These are phyloP conservation scores for Piezodorus guildinii DNA, from an alignment of 1,140 invertebrate genomes.

Conservation along the genomic window DNA sequence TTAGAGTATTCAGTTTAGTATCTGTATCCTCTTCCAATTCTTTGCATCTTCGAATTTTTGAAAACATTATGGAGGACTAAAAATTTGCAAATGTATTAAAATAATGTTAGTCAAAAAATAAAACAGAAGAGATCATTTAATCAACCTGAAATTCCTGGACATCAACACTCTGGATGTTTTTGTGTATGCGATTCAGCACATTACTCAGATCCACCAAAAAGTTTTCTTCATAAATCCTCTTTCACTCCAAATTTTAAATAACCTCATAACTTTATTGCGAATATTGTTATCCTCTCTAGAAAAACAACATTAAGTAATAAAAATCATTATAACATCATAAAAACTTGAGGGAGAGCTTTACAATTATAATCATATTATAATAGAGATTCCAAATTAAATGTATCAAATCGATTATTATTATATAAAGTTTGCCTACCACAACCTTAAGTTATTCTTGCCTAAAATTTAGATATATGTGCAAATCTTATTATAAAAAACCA, in stretches of 20 bases:
- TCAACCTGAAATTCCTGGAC: conserved; percentile 47
- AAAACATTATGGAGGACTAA: conserved; percentile 47
- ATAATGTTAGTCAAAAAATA: not conserved
- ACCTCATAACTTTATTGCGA: conserved; percentile 67
- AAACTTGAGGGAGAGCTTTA: too few species aligned
- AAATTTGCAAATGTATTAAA: conserved; percentile 27
- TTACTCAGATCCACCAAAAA: conserved; percentile 74
- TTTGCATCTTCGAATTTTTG: conserved; percentile 52
- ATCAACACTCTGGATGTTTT: conserved; percentile 36
- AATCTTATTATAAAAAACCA: too few species aligned
- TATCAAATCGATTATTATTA: too few species aligned
- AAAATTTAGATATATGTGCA: too few species aligned
- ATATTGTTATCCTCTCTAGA: conserved; percentile 61
- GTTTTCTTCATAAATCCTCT: conserved; percentile 72
- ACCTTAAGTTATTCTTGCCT: too few species aligned
- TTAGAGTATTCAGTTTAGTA: conserved; percentile 48
- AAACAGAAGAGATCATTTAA: too few species aligned
- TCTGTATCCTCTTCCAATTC: conserved; percentile 53
- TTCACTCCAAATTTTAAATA: conserved; percentile 91
- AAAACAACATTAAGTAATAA: not conserved
- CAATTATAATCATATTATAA: too few species aligned
- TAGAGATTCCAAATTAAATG: too few species aligned
- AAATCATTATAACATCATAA: too few species aligned
- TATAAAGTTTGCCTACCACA: too few species aligned
- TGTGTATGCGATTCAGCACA: conserved; percentile 53